Conservation (phyloP, 2,113 vertebrate species). For the Madoqua kirkii region DNA sequence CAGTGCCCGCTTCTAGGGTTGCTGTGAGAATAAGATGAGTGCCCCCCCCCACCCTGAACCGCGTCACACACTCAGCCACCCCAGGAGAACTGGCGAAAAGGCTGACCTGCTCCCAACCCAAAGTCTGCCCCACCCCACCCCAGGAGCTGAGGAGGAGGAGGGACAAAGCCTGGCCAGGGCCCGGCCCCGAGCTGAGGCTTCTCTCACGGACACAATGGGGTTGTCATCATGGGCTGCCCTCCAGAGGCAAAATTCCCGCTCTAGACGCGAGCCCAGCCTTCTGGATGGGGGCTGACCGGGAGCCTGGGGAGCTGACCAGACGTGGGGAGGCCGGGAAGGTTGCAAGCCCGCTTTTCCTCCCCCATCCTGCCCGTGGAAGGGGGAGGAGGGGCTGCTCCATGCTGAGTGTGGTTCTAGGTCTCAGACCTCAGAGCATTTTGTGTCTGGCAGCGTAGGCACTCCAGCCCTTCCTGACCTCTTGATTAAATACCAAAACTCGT, state of each 20-base stretch:
- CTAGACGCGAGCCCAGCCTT: not conserved
- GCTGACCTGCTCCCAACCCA: rapidly evolving
- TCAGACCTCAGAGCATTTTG: not conserved
- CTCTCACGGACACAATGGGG: rapidly evolving
- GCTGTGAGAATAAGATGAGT: too few relatives aligned
- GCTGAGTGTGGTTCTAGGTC: not conserved
- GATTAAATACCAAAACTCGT: rapidly evolving
- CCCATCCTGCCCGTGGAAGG: too few relatives aligned
- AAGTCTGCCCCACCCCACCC: not conserved
- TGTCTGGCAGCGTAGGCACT: too few relatives aligned
- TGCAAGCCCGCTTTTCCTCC: not conserved
- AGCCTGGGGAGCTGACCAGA: not conserved
- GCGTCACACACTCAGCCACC: rapidly evolving
- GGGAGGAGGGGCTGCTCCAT: not conserved
- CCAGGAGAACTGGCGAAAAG: not conserved
- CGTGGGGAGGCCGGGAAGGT: not conserved
- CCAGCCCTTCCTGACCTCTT: not conserved
- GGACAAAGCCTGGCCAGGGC: not conserved
- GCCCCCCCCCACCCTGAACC: not conserved
- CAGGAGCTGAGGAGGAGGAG: too few relatives aligned
- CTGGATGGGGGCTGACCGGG: not conserved
- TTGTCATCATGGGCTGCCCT: not conserved
- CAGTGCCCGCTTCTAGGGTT: rapidly evolving
- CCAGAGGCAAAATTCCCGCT: not conserved
- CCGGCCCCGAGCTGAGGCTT: not conserved